phyloP scores from a whole-genome alignment of 2,797 vertebrate genomes.

The Poliocrania exsul region DNA sequence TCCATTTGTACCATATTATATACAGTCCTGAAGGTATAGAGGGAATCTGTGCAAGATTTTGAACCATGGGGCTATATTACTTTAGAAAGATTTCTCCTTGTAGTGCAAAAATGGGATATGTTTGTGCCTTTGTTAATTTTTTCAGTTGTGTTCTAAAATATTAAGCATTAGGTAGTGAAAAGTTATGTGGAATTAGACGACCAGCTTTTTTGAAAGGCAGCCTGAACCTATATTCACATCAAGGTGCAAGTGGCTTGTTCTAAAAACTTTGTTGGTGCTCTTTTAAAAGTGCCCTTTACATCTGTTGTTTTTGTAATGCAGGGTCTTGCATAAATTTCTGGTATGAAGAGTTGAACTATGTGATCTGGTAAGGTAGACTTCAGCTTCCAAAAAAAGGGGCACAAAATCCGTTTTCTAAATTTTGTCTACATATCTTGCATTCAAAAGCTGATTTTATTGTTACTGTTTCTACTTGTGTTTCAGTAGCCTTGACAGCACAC shows the following conservation, averaged over 20 bases:
- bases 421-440: background rate
- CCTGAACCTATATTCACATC: background rate
- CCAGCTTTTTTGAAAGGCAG: background rate
- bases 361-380: background rate
- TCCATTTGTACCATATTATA: background rate
- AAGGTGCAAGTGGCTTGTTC: background rate
- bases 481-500: background rate
- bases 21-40: background rate
- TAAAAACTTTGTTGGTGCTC: background rate
- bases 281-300: background rate
- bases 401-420: background rate
- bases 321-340: background rate
- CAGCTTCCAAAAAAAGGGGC: background rate
- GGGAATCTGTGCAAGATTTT: background rate
- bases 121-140: background rate
- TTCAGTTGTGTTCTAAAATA: background rate
- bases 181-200: background rate
- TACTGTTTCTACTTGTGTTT: slow-evolving; percentile 7
- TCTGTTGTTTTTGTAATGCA: background rate
- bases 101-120: background rate
- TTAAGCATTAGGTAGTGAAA: background rate
- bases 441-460: background rate
- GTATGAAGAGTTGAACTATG: background rate
- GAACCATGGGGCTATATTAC: background rate
- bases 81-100: background rate